Conservation (phyloP, 2,888 invertebrate species). For the Lasioglossum lativentre region DNA sequence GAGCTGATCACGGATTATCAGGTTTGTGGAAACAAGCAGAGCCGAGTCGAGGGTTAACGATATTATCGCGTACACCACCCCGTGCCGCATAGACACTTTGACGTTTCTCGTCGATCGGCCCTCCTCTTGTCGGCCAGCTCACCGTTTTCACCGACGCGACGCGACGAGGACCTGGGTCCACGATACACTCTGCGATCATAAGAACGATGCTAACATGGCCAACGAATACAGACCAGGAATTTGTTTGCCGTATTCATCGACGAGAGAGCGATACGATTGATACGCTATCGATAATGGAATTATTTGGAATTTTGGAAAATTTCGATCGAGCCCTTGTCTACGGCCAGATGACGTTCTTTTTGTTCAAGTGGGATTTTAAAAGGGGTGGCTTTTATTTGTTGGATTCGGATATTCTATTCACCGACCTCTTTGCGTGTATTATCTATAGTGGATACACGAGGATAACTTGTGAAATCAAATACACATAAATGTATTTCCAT, state of each 20-base stretch:
- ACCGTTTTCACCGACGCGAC: conserved; percentile 17
- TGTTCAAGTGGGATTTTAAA: not conserved
- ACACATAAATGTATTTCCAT: too few relatives aligned
- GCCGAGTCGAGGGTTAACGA: conserved; percentile 63
- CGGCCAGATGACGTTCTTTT: not conserved
- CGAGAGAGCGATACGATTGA: not conserved
- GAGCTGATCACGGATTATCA: conserved; percentile 70
- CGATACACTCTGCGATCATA: conserved; percentile 4
- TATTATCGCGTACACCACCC: conserved; percentile 62
- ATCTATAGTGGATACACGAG: not conserved
- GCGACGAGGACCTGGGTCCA: conserved; percentile 14
- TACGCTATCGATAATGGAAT: not conserved
- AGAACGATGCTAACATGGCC: not conserved
- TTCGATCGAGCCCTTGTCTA: not conserved
- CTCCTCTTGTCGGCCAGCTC: conserved; percentile 35
- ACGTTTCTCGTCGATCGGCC: conserved; percentile 57
- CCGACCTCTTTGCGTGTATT: not conserved
- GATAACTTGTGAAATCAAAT: not conserved
- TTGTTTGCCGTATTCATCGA: not conserved
- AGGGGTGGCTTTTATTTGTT: not conserved
- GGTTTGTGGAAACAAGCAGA: conserved; percentile 66
- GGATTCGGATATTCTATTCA: not conserved
- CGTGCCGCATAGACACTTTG: conserved; percentile 56
- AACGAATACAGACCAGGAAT: conserved; percentile 14
- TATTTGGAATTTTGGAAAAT: not conserved